phyloP scores from a whole-genome alignment of 92 coral and sea anemone species.

The Epizoanthus scotinus region DNA sequence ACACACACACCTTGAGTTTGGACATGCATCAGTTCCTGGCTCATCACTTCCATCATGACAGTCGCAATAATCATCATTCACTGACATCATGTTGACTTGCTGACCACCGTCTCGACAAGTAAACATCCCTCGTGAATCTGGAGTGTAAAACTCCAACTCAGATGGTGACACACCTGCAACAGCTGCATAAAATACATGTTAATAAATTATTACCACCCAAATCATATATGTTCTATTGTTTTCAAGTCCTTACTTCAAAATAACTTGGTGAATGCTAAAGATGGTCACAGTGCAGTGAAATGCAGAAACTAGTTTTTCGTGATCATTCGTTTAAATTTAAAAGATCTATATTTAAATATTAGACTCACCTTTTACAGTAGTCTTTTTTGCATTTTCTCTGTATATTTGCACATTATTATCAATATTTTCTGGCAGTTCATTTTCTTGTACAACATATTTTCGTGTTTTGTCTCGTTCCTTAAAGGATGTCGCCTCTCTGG shows the following conservation, averaged over 20 bases:
- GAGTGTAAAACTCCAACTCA: constrained; percentile 35
- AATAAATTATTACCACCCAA: no score
- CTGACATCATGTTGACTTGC: constrained; percentile 44
- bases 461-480: background rate
- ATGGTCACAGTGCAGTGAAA: no score
- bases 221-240: no score
- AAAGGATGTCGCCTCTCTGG: background rate
- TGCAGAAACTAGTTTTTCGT: no score
- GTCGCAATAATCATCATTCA: constrained; percentile 70
- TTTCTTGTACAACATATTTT: background rate
- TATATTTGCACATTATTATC: background rate
- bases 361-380: constrained; percentile 22
- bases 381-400: background rate
- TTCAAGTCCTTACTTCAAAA: no score
- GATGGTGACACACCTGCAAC: constrained; percentile 51
- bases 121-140: constrained; percentile 49
- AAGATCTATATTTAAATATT: no score
- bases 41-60: constrained; percentile 70
- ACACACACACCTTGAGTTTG: constrained; percentile 47
- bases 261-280: no score
- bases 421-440: background rate
- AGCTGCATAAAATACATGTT: background rate
- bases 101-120: constrained; percentile 52
- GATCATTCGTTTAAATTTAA: no score
- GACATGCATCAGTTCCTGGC: constrained; percentile 69